These are phyloP conservation scores for Teleogryllus oceanicus DNA, from an alignment of 2,888 invertebrate species.

Conservation along the genomic window DNA sequence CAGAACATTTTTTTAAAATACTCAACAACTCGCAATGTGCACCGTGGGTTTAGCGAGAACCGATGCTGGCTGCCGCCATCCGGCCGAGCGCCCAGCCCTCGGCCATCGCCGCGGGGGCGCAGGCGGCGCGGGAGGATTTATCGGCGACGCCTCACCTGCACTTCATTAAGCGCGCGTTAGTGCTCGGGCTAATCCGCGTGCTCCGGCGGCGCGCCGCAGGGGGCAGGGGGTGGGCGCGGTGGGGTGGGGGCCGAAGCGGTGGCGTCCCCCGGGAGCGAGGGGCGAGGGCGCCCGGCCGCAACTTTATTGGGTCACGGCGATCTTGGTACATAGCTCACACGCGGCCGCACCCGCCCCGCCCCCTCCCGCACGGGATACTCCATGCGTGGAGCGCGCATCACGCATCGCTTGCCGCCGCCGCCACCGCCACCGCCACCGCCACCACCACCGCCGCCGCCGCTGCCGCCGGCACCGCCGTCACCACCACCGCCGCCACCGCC, in stretches of 20 bases:
- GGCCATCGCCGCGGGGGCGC: background rate
- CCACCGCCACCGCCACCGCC: too few species aligned
- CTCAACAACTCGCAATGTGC: too few species aligned
- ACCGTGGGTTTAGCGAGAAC: too few species aligned
- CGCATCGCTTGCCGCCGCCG: background rate
- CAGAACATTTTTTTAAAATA: too few species aligned
- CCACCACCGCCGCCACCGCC: too few species aligned
- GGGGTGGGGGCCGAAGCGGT: background rate
- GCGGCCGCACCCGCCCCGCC: background rate
- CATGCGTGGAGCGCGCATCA: background rate
- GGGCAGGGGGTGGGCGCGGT: background rate
- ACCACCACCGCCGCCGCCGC: too few species aligned
- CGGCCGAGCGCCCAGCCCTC: background rate
- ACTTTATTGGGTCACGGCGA: conserved; percentile 10
- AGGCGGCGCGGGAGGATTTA: background rate
- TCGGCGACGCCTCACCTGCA: background rate
- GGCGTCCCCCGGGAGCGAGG: background rate
- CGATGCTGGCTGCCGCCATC: too few species aligned
- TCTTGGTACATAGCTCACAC: background rate
- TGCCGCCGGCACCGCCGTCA: too few species aligned
- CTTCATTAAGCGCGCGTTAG: background rate
- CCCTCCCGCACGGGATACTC: background rate
- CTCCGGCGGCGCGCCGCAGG: background rate
- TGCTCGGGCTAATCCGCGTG: background rate
- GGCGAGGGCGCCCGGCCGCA: background rate